Evolutionary conservation across 1,140 invertebrate genomes (phyloP).

Genomic region (Saccostrea glomerata): DNA sequence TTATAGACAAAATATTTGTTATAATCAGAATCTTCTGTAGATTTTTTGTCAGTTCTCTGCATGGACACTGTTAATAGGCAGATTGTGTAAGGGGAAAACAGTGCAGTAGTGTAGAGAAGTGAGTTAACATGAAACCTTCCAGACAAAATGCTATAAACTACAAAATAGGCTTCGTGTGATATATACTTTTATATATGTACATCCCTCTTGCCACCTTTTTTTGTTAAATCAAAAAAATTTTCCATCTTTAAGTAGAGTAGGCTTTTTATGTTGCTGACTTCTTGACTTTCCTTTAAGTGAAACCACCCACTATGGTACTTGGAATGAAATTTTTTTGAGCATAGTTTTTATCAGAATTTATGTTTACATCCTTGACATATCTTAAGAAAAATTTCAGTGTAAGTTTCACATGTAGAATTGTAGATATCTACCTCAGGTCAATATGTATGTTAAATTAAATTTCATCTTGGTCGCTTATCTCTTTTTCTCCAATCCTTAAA

Average conservation of each 20-base stretch:
- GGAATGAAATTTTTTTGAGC: not conserved
- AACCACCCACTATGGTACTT: too few species aligned
- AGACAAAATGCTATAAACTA: conserved; percentile 17
- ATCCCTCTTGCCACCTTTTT: not conserved
- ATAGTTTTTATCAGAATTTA: not conserved
- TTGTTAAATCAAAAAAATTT: not conserved
- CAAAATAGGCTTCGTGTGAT: conserved; percentile 16
- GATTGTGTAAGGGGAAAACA: not conserved
- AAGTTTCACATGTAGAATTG: conserved; percentile 4
- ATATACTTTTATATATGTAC: not conserved
- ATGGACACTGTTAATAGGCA: not conserved
- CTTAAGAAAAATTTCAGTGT: not conserved
- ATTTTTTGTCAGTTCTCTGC: not conserved
- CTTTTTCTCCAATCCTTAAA: not conserved
- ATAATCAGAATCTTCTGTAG: conserved; percentile 20
- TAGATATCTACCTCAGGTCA: conserved; percentile 29
- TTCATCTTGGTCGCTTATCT: not conserved
- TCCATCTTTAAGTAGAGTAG: not conserved
- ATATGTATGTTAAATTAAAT: not conserved
- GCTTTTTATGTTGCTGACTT: not conserved
- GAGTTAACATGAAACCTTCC: not conserved
- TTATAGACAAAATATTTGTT: not conserved
- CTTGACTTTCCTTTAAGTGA: not conserved
- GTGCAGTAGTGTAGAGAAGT: not conserved
- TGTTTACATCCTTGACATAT: not conserved